phyloP scores from a whole-genome alignment of 2,797 vertebrate genomes.

The Falco peregrinus region DNA sequence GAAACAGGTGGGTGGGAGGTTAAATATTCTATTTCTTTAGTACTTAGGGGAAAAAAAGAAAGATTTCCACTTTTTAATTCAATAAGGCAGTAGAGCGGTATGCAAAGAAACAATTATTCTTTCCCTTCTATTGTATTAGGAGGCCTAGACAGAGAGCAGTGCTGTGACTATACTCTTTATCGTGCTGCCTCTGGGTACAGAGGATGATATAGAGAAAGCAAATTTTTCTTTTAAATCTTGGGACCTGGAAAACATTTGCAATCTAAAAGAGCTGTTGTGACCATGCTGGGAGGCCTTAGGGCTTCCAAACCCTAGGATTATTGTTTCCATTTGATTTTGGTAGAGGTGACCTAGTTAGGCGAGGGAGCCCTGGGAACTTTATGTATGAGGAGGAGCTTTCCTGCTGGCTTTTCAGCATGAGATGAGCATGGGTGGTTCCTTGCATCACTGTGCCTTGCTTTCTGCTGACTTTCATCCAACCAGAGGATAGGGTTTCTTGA shows the following conservation, averaged over 20 bases:
- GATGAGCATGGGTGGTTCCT: background rate
- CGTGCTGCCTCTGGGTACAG: background rate
- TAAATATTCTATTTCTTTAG: conserved; percentile 23
- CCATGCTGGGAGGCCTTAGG: background rate
- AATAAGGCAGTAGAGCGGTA: background rate
- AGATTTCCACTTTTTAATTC: background rate
- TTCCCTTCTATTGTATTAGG: background rate
- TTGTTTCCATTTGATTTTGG: conserved; percentile 40
- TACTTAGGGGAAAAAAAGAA: background rate
- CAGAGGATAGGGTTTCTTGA: background rate
- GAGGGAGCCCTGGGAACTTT: background rate
- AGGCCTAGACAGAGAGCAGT: background rate
- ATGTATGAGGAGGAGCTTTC: background rate
- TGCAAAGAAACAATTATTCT: background rate
- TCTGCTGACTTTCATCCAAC: background rate
- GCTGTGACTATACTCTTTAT: background rate
- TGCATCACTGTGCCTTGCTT: background rate
- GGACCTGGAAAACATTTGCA: background rate
- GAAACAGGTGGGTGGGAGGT: background rate
- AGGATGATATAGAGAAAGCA: background rate
- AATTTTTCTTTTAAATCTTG: background rate
- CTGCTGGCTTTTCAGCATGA: background rate
- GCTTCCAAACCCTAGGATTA: background rate
- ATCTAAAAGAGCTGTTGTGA: conserved; percentile 1
- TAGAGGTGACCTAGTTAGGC: conserved; percentile 33